These are phyloP conservation scores for Alosa alosa DNA, from an alignment of 2,113 vertebrate genomes.

Conservation along the genomic window DNA sequence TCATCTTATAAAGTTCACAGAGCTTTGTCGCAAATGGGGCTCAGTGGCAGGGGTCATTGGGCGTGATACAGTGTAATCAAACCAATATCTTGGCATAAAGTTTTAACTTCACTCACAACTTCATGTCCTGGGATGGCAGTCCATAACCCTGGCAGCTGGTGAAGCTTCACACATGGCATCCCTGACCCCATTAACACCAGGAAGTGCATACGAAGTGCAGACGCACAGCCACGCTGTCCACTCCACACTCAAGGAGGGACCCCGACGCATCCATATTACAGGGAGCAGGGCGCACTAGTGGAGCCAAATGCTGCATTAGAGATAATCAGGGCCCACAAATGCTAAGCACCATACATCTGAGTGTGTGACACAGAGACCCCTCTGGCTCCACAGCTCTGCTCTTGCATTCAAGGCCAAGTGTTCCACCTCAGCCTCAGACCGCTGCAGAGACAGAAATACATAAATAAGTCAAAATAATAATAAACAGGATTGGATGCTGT, in stretches of 20 bases:
- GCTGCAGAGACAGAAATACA: neutral
- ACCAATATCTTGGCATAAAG: neutral
- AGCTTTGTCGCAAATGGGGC: neutral
- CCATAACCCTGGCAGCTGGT: neutral
- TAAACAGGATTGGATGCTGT: neutral
- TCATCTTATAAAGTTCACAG: neutral
- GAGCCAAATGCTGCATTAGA: conserved; percentile 32
- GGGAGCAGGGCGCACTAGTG: neutral
- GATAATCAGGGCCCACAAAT: conserved; percentile 18
- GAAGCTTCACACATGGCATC: neutral
- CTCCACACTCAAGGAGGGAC: neutral
- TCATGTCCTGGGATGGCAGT: neutral
- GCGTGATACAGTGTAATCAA: neutral
- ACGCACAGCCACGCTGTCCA: neutral
- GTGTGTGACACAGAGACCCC: neutral
- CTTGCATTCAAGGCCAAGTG: neutral
- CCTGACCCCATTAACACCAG: neutral
- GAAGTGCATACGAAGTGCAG: neutral
- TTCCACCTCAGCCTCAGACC: neutral
- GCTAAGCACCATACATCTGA: conserved; percentile 27
- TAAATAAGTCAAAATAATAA: neutral
- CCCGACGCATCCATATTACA: neutral
- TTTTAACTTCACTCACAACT: neutral
- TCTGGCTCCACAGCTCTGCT: neutral
- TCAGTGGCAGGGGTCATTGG: neutral